phyloP scores from a whole-genome alignment of 2,888 invertebrate genomes.

The Leucoma salicis region DNA sequence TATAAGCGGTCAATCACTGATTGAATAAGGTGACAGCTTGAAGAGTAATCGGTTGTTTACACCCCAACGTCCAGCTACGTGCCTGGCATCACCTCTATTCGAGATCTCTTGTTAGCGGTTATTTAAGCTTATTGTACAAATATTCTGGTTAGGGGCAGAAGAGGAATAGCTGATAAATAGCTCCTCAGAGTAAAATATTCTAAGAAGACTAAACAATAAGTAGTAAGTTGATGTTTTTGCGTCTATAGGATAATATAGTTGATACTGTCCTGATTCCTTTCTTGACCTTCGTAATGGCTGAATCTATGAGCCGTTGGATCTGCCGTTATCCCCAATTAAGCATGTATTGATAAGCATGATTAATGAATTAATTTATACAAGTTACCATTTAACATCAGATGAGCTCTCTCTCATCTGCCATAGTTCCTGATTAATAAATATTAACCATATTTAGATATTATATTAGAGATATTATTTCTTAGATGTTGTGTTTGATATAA shows the following conservation, averaged over 20 bases:
- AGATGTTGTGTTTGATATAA: conserved; percentile 22
- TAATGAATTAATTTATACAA: neutral
- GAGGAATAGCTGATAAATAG: neutral
- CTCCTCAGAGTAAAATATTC: neutral
- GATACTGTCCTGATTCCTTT: no score
- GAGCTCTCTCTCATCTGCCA: neutral
- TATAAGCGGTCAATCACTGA: conserved; percentile 2
- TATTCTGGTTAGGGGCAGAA: neutral
- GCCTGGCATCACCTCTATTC: neutral
- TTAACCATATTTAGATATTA: conserved; percentile 3
- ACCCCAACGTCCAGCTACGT: neutral
- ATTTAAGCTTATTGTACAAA: neutral
- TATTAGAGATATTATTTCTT: conserved; percentile 19
- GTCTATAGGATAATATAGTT: no score
- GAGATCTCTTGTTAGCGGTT: neutral
- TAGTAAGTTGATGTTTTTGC: no score
- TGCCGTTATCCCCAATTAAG: no score
- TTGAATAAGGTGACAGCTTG: conserved; percentile 5
- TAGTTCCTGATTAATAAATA: neutral
- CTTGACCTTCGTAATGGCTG: no score
- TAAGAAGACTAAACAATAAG: no score
- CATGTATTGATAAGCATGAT: no score
- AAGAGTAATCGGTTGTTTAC: neutral
- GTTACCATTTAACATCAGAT: neutral
- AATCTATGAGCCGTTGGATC: no score